phyloP scores from a whole-genome alignment of 2,888 invertebrate species.

The Eledone cirrhosa region DNA sequence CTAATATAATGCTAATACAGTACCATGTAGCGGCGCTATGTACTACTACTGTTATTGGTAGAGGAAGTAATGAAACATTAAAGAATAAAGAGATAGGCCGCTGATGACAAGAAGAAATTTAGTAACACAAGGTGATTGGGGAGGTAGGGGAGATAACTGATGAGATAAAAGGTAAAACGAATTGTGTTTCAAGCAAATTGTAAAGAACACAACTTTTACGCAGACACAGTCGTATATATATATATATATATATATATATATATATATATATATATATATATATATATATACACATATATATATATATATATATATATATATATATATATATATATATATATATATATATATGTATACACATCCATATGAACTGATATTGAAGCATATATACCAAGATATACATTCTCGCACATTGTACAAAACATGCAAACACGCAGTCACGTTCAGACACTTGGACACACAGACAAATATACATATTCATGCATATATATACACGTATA shows the following conservation, averaged over 20 bases:
- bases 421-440: not conserved
- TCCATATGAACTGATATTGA: not conserved
- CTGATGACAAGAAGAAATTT: no score
- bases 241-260: not conserved
- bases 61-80: no score
- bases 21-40: no score
- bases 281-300: not conserved
- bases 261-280: not conserved
- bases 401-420: not conserved
- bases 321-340: constrained; percentile 8
- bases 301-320: constrained; percentile 4
- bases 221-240: not conserved
- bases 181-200: no score
- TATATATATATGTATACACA: not conserved
- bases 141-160: no score
- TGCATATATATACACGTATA: not conserved
- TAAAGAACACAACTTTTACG: not conserved
- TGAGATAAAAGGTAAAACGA: no score
- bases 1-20: no score
- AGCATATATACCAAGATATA: not conserved
- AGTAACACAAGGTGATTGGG: no score
- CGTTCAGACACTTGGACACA: not conserved
- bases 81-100: no score
- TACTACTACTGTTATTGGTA: no score
- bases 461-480: not conserved